Conservation (phyloP, 1,140 invertebrate species). For the Aphelinus certus region DNA sequence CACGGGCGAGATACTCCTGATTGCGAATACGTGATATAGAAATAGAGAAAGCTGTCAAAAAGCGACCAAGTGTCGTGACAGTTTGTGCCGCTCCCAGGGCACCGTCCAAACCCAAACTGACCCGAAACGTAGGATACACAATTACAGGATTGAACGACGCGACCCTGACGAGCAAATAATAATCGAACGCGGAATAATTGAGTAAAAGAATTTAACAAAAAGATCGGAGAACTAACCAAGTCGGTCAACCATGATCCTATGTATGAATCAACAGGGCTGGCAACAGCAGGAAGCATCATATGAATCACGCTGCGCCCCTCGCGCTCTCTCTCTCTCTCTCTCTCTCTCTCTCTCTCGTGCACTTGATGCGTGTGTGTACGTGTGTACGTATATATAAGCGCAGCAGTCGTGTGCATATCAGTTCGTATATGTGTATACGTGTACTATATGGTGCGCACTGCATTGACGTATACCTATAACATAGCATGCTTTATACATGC, state of each 20-base stretch:
- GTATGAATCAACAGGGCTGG: constrained; percentile 60
- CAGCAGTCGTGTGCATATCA: too few species aligned
- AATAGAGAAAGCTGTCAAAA: constrained; percentile 54
- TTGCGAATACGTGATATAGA: too few species aligned
- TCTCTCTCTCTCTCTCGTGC: not conserved
- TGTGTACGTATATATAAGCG: too few species aligned
- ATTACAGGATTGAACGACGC: too few species aligned
- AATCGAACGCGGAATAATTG: not conserved
- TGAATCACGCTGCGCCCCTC: constrained; percentile 31
- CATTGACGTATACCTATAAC: not conserved
- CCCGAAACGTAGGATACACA: too few species aligned
- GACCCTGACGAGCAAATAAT: not conserved
- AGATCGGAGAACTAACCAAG: constrained; percentile 63
- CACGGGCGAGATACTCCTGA: too few species aligned
- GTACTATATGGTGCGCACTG: too few species aligned
- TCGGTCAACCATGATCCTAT: constrained; percentile 68
- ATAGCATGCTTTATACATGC: not conserved
- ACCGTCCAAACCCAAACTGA: too few species aligned
- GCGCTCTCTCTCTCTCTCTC: too few species aligned
- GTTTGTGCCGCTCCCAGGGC: not conserved
- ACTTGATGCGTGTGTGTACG: not conserved
- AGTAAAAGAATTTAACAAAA: constrained; percentile 35
- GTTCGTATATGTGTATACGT: too few species aligned
- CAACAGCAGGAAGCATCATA: constrained; percentile 56
- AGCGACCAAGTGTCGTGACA: constrained; percentile 22